A percentile compares a stretch with the other conserved stretches of the same genome.
Conservation (phyloP, 2,888 invertebrate genomes). For the Campoplex capitator region DNA sequence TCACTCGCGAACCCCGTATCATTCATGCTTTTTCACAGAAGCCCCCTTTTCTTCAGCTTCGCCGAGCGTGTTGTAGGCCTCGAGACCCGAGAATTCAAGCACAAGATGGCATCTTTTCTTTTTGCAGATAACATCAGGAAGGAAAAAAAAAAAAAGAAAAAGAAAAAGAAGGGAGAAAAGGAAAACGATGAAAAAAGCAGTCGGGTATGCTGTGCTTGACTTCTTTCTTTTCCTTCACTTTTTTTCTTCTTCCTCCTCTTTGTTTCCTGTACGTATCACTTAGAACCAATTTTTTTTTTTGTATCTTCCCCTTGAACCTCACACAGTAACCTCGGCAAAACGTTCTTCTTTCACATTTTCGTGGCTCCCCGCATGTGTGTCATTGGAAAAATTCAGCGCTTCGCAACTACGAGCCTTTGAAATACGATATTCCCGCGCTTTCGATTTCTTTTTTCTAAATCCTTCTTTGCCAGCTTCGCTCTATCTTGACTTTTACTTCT, state of each 20-base stretch:
- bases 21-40: constrained; percentile 17
- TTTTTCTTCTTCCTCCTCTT: constrained; percentile 26
- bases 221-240: constrained; percentile 23
- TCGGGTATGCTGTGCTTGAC: neutral
- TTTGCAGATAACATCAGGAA: neutral
- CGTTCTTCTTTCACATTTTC: constrained; percentile 12
- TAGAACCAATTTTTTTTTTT: constrained; percentile 21
- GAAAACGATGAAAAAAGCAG: neutral
- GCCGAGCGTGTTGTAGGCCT: constrained; percentile 46
- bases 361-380: constrained; percentile 14
- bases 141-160: neutral
- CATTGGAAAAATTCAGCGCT: constrained; percentile 9
- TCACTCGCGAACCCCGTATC: neutral
- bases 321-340: constrained; percentile 6
- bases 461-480: neutral
- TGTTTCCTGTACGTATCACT: constrained; percentile 27
- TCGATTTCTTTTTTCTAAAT: constrained; percentile 14
- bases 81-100: constrained; percentile 52
- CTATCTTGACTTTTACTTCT: neutral
- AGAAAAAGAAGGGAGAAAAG: constrained; percentile 1
- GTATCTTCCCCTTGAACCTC: constrained; percentile 26
- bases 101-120: constrained; percentile 49
- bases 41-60: constrained; percentile 56
- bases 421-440: constrained; percentile 30
- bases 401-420: constrained; percentile 7